These are phyloP conservation scores for Anoplius nigerrimus DNA, from an alignment of 2,888 invertebrate genomes.

Conservation along the genomic window DNA sequence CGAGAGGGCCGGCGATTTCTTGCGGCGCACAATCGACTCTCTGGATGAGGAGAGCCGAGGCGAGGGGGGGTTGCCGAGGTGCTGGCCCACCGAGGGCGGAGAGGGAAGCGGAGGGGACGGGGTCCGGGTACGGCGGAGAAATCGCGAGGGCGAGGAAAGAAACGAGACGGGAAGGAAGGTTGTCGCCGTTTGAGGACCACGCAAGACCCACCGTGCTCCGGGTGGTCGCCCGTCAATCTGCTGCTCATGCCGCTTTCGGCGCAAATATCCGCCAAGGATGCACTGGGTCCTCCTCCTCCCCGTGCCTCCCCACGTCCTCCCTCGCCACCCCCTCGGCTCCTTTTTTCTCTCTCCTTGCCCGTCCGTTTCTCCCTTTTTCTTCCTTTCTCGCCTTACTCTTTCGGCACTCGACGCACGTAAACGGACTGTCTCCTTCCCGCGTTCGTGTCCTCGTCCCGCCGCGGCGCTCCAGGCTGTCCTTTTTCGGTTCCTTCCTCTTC, in stretches of 20 bases:
- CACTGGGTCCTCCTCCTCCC: constrained; percentile 46
- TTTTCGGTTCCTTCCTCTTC: background rate
- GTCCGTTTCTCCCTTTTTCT: constrained; percentile 7
- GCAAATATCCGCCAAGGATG: constrained; percentile 70
- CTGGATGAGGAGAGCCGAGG: constrained; percentile 26
- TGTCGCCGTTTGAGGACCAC: constrained; percentile 58
- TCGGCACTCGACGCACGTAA: constrained; percentile 57
- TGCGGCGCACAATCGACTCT: constrained; percentile 36
- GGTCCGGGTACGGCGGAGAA: constrained; percentile 11
- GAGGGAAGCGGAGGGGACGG: constrained; percentile 11
- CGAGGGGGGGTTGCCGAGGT: constrained; percentile 23
- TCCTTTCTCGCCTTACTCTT: constrained; percentile 49
- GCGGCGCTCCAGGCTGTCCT: background rate
- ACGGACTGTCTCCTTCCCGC: constrained; percentile 41
- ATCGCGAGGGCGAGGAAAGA: constrained; percentile 40
- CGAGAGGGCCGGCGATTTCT: constrained; percentile 35
- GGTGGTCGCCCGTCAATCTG: constrained; percentile 73
- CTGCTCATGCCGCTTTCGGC: constrained; percentile 69
- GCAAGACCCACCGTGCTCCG: constrained; percentile 60
- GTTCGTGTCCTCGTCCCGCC: no score
- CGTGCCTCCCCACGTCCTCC: background rate
- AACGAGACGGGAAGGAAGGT: constrained; percentile 36
- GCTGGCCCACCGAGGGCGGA: constrained; percentile 1
- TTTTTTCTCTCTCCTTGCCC: constrained; percentile 12
- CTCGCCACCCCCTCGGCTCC: constrained; percentile 9